phyloP scores from a whole-genome alignment of 2,888 invertebrate genomes.

The Caenorhabditis imperialis region DNA sequence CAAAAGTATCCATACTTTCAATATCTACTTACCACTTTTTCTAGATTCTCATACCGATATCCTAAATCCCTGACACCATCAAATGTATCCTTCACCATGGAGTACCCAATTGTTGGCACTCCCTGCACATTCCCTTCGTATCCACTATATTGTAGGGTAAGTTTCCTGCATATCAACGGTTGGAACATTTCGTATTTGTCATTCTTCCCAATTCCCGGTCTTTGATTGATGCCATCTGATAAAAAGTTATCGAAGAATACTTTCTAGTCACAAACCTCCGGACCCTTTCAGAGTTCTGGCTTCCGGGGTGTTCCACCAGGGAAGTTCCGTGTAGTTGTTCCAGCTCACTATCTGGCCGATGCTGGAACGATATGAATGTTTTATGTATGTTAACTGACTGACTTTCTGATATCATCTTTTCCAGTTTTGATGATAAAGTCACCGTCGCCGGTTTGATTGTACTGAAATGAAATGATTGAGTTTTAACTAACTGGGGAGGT shows the following conservation, averaged over 20 bases:
- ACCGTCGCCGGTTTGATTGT: constrained; percentile 26
- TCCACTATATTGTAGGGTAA: constrained; percentile 10
- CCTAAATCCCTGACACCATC: constrained; percentile 1
- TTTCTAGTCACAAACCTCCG: neutral
- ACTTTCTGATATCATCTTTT: constrained; percentile 29
- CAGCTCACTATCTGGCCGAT: constrained; percentile 14
- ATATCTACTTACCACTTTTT: constrained; percentile 11
- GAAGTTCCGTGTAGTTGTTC: constrained; percentile 11
- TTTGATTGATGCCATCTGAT: constrained; percentile 21
- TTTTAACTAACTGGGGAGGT: constrained; percentile 3
- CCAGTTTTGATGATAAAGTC: constrained; percentile 36
- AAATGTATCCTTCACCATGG: neutral
- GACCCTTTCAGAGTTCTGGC: neutral
- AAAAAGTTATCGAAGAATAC: neutral
- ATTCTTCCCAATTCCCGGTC: constrained; percentile 24
- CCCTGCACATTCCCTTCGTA: constrained; percentile 12
- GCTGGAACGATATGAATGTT: neutral
- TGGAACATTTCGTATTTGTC: constrained; percentile 39
- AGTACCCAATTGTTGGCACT: constrained; percentile 1
- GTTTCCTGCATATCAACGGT: constrained; percentile 20
- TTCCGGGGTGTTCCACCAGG: constrained; percentile 1
- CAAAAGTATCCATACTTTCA: no score
- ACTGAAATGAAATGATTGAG: constrained; percentile 22
- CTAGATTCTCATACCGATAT: constrained; percentile 14
- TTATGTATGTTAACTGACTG: constrained; percentile 1